These are phyloP conservation scores for Pangasianodon hypophthalmus DNA, from an alignment of 2,113 vertebrate genomes.

Conservation along the genomic window DNA sequence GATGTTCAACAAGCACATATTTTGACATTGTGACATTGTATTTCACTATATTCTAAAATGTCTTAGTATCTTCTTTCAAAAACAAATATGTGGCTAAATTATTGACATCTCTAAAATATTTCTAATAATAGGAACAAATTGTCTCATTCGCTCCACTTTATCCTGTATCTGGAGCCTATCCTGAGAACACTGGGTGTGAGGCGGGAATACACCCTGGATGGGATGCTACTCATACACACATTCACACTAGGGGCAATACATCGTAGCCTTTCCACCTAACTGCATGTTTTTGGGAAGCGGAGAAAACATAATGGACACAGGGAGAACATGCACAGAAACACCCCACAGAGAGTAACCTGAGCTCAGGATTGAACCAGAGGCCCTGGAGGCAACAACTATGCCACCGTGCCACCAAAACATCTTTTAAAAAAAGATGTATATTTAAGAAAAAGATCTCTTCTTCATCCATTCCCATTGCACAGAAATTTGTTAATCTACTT, in stretches of 20 bases:
- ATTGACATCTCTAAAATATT: no score
- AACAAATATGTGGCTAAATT: no score
- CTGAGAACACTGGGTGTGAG: background rate
- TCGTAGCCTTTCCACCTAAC: background rate
- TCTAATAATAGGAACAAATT: no score
- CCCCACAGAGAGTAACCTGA: no score
- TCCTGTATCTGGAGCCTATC: background rate
- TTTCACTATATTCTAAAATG: background rate
- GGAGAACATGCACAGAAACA: background rate
- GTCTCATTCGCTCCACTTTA: no score
- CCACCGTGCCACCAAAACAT: no score
- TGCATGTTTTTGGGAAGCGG: no score
- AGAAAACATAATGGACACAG: background rate
- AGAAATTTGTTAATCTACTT: background rate
- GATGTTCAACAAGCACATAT: background rate
- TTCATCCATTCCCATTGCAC: background rate
- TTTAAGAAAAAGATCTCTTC: background rate
- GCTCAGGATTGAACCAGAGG: no score
- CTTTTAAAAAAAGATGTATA: no score
- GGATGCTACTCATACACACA: no score
- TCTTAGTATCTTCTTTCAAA: background rate
- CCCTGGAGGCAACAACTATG: no score
- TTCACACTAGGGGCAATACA: background rate
- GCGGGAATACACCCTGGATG: no score
- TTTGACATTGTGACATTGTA: background rate